Evolutionary conservation across 2,888 invertebrate species (phyloP), one percentile per base, ranked within the genome.

Genomic region (Micoletzkya japonica): DNA sequence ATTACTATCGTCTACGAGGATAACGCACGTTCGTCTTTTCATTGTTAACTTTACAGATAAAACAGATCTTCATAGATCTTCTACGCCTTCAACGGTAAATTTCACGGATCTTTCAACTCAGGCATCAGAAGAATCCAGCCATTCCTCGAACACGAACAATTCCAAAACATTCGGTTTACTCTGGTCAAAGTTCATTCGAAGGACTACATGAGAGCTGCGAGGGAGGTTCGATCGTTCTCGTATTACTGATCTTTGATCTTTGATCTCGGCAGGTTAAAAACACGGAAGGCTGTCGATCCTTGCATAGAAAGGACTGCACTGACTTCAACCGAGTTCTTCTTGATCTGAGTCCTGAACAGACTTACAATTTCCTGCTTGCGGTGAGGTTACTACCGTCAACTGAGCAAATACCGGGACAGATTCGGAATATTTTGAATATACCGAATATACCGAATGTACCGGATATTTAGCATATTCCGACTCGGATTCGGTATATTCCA

Each of bases 1-100:
- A 77, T 84, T 32, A 82, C 79, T 30, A 73, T 84, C 49, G 83
- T 85, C 17, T 84, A 82, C 70, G 78, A 76, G 52, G 84, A 85
- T 30, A 76, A 79, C 39, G 74, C 74, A 44, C 72, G 83, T 81
- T 30, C 70, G 69, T 72, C 3, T 6, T 32, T n/a, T 32, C 37
- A 4, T 58, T 58, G 17, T 28, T 24, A n/a, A 20, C 3, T 67
- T 34, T 52, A 72, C 4, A 30, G 39, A 10, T 61, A 72, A 63
- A 72, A 68, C 32, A 17, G 26, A 32, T 20, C n/a, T n/a, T 66
- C 32, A 24, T 34, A n/a, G 24, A 20, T 10, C 14, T 71, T 26
- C 34, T 28, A 56, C 24, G 32, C 17, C 17, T 36, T 24, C n/a
- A 71, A 59, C 20, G 36, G 20, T 32, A 37, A 71, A 71, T 17